Conservation (phyloP, 53 echinoderm and acorn worm species). For the Hippasteria phrygiana region DNA sequence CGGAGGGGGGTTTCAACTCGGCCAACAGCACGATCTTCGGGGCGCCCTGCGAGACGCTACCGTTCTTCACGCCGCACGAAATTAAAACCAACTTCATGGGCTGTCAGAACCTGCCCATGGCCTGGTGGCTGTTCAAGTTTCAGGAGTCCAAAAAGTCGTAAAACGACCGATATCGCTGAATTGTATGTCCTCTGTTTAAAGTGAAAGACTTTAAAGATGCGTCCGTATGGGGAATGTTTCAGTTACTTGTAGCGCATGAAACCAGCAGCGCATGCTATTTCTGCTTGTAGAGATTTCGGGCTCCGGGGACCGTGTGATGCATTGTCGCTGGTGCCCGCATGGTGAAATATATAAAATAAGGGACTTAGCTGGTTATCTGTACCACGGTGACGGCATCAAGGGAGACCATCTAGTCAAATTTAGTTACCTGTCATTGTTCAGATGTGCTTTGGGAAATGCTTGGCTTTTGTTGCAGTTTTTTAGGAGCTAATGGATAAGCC, state of each 20-base stretch:
- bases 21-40: conserved; percentile 94
- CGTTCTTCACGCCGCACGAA: conserved; percentile 84
- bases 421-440: too few species aligned
- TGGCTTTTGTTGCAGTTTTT: too few species aligned
- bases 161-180: conserved; percentile 18
- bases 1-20: conserved; percentile 74
- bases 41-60: conserved; percentile 82
- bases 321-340: too few species aligned
- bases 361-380: too few species aligned
- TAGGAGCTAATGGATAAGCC: too few species aligned
- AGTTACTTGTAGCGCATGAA: neutral
- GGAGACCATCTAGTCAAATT: too few species aligned
- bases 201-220: neutral
- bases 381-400: too few species aligned
- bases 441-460: too few species aligned
- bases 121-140: conserved; percentile 70
- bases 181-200: neutral
- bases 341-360: too few species aligned
- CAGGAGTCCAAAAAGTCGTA: conserved; percentile 60
- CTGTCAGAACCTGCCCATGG: conserved; percentile 92
- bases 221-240: conserved; percentile 43
- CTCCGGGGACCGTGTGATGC: too few species aligned
- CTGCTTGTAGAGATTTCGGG: neutral
- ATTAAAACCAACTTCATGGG: conserved; percentile 89
- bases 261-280: neutral